Evolutionary conservation across 2,888 invertebrate genomes (phyloP), one percentile per base, ranked within the genome.

Genomic region (Epicampocera succincta): DNA sequence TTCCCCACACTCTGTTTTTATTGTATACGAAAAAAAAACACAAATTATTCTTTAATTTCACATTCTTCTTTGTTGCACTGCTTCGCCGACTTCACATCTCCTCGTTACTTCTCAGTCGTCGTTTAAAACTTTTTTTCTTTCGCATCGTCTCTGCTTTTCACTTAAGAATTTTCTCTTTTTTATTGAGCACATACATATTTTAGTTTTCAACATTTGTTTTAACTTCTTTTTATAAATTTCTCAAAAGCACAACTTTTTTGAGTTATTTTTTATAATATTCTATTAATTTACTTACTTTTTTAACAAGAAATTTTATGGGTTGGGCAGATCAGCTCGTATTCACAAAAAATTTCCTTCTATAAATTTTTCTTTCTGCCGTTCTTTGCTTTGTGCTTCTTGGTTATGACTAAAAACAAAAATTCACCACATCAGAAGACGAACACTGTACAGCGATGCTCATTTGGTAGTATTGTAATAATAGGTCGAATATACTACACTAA

Each of bases 81-180:
- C 71, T 83, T 83, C 75, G 63, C 75, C 83, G 75, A 78, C 74
- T 80, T 71, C 69, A 69, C 75, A 79, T 86, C 84, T 85, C 84
- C 81, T 86, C 87, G 86, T 78, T 84, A 76, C 73, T 79, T 80
- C 58, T 46, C 72, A 33, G 65, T 54, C 76, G 38, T 72, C 80
- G 48, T 74, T 74, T 73, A 33, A 25, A 65, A 46, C 21, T 74
- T 74, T 69, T 73, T 83, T 76, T 73, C 60, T 21, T 66, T 73
- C 11, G 21, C 29, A 71, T 75, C 63, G 77, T 72, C 71, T 46
- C 58, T 56, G 63, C 85, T 88, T 87, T 88, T 87, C 86, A 85
- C 85, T 86, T 85, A 71, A 85, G 86, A 89, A 88, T 88, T 87
- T 88, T 87, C 84, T 85, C 84, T 85, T 85, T 81, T 71, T 46